Conservation (phyloP, 2,113 vertebrate species). For the Lontra canadensis region DNA sequence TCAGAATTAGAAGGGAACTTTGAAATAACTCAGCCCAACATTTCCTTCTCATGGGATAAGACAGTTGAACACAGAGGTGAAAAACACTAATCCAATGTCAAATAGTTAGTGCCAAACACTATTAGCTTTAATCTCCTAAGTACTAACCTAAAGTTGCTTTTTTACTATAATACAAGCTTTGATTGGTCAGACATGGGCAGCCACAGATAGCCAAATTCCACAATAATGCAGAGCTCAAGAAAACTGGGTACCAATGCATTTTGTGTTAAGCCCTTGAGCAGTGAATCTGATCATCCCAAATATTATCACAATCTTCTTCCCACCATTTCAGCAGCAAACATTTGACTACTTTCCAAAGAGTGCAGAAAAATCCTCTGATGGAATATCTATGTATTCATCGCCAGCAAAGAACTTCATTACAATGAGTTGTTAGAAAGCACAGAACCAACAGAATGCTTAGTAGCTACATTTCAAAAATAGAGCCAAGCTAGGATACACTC, state of each 20-base stretch:
- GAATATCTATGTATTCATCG: constrained; percentile 66
- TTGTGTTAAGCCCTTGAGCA: background rate
- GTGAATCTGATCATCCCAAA: background rate
- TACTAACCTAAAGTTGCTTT: background rate
- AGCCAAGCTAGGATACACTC: constrained; percentile 58
- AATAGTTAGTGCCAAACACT: background rate
- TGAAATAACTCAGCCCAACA: background rate
- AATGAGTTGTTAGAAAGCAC: constrained; percentile 49
- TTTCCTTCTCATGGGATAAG: background rate
- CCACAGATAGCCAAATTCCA: background rate
- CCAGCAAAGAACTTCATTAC: constrained; percentile 44
- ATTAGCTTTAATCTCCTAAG: background rate
- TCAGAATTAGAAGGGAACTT: background rate
- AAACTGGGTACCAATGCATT: background rate
- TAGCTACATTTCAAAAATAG: constrained; percentile 42
- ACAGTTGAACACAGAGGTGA: background rate
- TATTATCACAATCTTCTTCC: background rate
- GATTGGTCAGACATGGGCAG: background rate
- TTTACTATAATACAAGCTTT: background rate
- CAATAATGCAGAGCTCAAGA: background rate
- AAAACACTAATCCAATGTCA: background rate
- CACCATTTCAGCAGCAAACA: background rate
- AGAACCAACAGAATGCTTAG: constrained; percentile 60
- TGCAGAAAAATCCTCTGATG: background rate
- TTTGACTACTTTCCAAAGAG: background rate